phyloP scores from a whole-genome alignment of 1,140 invertebrate genomes.

The Proctacanthus coquilletti region DNA sequence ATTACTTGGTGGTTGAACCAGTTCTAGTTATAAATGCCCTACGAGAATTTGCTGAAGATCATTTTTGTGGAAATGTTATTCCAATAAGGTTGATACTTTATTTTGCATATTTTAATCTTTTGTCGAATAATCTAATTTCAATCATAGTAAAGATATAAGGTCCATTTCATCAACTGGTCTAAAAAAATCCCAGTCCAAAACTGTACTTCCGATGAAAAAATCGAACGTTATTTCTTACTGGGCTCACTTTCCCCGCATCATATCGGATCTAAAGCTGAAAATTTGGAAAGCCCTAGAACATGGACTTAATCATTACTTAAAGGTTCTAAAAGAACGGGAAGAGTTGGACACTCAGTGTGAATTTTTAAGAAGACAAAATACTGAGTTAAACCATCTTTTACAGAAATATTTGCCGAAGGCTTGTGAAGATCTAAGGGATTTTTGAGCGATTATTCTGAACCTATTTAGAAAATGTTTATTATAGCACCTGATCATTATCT shows the following conservation, averaged over 20 bases:
- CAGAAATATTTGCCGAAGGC: conserved; percentile 15
- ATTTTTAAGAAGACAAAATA: conserved; percentile 35
- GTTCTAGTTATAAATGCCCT: conserved; percentile 34
- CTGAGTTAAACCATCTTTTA: conserved; percentile 35
- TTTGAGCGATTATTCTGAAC: too few relatives aligned
- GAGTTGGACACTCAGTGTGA: conserved; percentile 32
- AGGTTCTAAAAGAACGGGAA: conserved; percentile 36
- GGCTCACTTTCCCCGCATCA: conserved; percentile 23
- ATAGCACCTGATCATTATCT: too few relatives aligned
- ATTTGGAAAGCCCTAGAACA: conserved; percentile 37
- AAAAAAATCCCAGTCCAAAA: too few relatives aligned
- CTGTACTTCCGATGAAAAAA: too few relatives aligned
- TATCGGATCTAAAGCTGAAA: conserved; percentile 31
- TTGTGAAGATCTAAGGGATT: too few relatives aligned
- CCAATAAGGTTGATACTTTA: too few relatives aligned
- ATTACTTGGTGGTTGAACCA: conserved; percentile 39
- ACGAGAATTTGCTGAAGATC: conserved; percentile 32
- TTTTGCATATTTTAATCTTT: too few relatives aligned
- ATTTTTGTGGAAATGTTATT: conserved; percentile 9
- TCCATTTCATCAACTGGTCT: too few relatives aligned
- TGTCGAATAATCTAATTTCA: too few relatives aligned
- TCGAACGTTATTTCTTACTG: too few relatives aligned
- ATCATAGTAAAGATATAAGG: too few relatives aligned
- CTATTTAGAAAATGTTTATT: too few relatives aligned
- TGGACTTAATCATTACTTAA: conserved; percentile 38